Conservation (phyloP, 2,888 invertebrate species). For the Steinernema scapterisci region DNA sequence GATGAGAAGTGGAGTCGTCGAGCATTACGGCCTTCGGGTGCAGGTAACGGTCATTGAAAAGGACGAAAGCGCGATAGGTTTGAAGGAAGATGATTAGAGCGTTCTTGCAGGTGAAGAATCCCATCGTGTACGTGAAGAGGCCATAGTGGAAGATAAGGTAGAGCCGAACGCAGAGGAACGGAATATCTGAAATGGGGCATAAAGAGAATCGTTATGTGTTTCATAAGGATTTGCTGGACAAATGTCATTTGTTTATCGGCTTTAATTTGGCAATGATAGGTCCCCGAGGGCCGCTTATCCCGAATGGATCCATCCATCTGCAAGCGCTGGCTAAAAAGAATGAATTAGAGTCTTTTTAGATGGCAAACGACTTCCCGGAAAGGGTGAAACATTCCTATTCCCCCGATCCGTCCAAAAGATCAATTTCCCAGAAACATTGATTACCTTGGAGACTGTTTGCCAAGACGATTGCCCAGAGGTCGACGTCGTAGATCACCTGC, state of each 20-base stretch:
- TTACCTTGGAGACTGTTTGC: conserved; percentile 68
- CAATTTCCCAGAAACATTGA: background rate
- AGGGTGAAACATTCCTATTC: no score
- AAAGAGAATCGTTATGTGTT: conserved; percentile 3
- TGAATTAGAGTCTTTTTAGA: no score
- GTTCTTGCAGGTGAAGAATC: conserved; percentile 89
- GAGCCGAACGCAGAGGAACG: conserved; percentile 71
- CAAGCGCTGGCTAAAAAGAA: no score
- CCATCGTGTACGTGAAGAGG: conserved; percentile 91
- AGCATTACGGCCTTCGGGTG: conserved; percentile 51
- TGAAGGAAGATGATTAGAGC: conserved; percentile 81
- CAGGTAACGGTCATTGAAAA: conserved; percentile 59
- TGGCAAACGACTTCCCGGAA: no score
- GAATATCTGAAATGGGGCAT: conserved; percentile 67
- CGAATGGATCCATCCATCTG: no score
- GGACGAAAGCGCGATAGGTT: conserved; percentile 53
- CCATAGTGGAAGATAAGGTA: conserved; percentile 84
- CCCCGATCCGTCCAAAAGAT: no score
- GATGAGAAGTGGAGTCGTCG: conserved; percentile 13
- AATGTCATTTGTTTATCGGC: no score
- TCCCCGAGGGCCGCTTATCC: no score
- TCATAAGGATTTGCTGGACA: no score
- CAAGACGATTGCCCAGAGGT: conserved; percentile 70
- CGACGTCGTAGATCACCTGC: conserved; percentile 64
- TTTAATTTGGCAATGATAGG: no score